A percentile compares a stretch with the other conserved stretches of the same genome.
Evolutionary conservation across 2,797 vertebrate genomes (phyloP).

Genomic region (Pelobates cultripes): DNA sequence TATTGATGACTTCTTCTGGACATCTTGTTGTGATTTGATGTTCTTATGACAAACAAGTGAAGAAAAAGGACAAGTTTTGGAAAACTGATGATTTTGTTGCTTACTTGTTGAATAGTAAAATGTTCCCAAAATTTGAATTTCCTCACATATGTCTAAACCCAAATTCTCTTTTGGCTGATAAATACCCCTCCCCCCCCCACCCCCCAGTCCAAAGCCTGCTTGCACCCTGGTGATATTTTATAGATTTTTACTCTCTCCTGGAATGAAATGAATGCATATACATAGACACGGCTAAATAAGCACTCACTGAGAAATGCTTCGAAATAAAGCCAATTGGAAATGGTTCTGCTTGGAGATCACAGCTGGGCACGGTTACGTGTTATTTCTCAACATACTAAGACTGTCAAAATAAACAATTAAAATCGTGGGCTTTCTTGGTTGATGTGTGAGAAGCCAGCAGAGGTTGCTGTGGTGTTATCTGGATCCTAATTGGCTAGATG

Average conservation of each 20-base stretch:
- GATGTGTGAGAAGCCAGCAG: constrained; percentile 26
- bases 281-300: constrained; percentile 30
- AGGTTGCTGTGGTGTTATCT: constrained; percentile 42
- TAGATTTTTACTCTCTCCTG: background rate
- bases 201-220: background rate
- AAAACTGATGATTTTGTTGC: no score
- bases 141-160: no score
- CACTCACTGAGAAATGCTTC: constrained; percentile 21
- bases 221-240: background rate
- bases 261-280: constrained; percentile 11
- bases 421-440: constrained; percentile 36
- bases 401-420: constrained; percentile 57
- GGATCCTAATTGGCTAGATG: constrained; percentile 38
- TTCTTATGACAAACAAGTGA: no score
- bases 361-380: constrained; percentile 40
- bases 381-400: constrained; percentile 50
- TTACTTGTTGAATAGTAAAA: no score
- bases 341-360: constrained; percentile 36
- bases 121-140: no score
- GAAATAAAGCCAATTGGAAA: constrained; percentile 53
- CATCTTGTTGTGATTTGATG: no score
- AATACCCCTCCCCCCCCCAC: no score
- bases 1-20: no score
- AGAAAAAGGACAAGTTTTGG: no score
- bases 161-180: no score